phyloP scores from a whole-genome alignment of 1,140 invertebrate genomes.

The Drosophila sturtevanti region DNA sequence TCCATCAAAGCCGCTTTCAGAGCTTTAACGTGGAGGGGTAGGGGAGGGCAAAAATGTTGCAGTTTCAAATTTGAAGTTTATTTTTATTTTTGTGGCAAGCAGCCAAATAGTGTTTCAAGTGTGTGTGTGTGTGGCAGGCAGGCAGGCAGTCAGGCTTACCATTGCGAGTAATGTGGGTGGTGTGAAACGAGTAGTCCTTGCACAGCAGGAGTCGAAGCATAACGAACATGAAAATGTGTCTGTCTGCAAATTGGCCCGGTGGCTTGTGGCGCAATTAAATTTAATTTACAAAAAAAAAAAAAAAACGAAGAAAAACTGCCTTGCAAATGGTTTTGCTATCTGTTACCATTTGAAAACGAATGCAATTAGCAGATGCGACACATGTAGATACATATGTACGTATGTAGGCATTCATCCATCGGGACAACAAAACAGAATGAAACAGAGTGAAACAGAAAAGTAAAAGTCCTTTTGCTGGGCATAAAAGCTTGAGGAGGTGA shows the following conservation, averaged over 20 bases:
- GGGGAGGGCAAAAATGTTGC: conserved; percentile 33
- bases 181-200: not conserved
- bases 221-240: not conserved
- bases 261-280: conserved; percentile 69
- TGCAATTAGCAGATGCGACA: conserved; percentile 51
- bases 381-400: too few species aligned
- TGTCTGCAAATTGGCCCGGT: conserved; percentile 57
- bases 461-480: not conserved
- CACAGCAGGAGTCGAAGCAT: not conserved
- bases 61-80: conserved; percentile 35
- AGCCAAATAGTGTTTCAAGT: conserved; percentile 65
- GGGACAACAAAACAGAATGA: not conserved
- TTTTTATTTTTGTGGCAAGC: conserved; percentile 52
- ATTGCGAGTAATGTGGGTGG: conserved; percentile 23
- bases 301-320: too few species aligned
- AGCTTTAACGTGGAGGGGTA: conserved; percentile 39
- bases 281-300: conserved; percentile 72
- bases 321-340: conserved; percentile 38
- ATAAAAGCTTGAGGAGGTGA: not conserved
- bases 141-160: too few species aligned
- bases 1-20: conserved; percentile 42
- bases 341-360: conserved; percentile 20
- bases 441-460: not conserved
- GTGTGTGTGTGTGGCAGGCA: not conserved
- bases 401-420: not conserved